Evolutionary conservation across 2,888 invertebrate genomes (phyloP).

Genomic region (Nomada ferruginata): DNA sequence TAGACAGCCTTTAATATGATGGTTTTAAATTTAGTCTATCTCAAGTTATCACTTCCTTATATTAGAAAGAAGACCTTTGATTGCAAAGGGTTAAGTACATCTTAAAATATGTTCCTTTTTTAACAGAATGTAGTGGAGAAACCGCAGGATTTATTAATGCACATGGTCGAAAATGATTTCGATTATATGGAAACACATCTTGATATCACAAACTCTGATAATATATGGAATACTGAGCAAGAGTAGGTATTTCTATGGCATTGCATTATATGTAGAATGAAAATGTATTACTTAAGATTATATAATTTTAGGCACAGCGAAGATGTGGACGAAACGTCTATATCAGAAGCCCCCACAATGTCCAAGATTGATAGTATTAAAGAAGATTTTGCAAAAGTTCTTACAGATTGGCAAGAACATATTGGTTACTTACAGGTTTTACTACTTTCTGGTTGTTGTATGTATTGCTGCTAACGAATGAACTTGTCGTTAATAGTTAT

Average conservation of each 20-base stretch:
- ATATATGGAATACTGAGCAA: conserved; percentile 80
- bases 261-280: background rate
- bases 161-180: conserved; percentile 76
- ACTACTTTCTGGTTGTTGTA: conserved; percentile 3
- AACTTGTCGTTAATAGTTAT: background rate
- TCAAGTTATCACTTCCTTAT: too few species aligned
- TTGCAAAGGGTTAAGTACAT: background rate
- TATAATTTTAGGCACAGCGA: conserved; percentile 81
- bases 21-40: too few species aligned
- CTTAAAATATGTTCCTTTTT: conserved; percentile 28
- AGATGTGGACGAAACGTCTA: conserved; percentile 83
- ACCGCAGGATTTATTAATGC: conserved; percentile 75
- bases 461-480: background rate
- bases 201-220: conserved; percentile 69
- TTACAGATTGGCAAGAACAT: conserved; percentile 85
- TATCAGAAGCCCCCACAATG: conserved; percentile 77
- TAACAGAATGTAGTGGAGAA: conserved; percentile 75
- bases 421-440: conserved; percentile 84
- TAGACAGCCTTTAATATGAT: too few species aligned
- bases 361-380: conserved; percentile 81
- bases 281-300: conserved; percentile 11
- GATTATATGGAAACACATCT: conserved; percentile 76
- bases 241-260: conserved; percentile 78
- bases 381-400: conserved; percentile 85
- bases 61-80: too few species aligned